These are phyloP conservation scores for Apeira syringaria DNA, from an alignment of 2,888 invertebrate species.

Conservation along the genomic window DNA sequence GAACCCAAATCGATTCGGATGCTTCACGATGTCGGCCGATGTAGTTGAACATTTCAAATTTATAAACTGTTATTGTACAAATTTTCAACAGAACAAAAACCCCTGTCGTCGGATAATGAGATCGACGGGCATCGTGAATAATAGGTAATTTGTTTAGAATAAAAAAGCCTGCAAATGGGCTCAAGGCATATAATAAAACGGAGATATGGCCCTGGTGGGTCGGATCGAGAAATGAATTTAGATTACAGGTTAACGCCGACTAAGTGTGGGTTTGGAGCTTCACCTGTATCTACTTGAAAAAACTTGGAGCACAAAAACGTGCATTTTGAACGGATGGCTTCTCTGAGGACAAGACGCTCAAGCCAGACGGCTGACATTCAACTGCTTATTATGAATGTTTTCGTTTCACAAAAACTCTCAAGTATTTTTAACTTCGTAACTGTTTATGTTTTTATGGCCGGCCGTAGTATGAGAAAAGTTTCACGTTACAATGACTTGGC, in stretches of 20 bases:
- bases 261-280: slow-evolving; percentile 77
- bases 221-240: slow-evolving; percentile 83
- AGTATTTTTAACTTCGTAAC: slow-evolving; percentile 48
- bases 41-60: slow-evolving; percentile 47
- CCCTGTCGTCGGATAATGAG: slow-evolving; percentile 70
- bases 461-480: slow-evolving; percentile 47
- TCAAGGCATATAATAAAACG: slow-evolving; percentile 80
- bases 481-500: slow-evolving; percentile 28
- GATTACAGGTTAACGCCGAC: slow-evolving; percentile 82
- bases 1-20: slow-evolving; percentile 66
- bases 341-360: slow-evolving; percentile 50
- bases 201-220: slow-evolving; percentile 77
- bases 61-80: slow-evolving; percentile 42
- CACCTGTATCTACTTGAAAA: slow-evolving; percentile 79
- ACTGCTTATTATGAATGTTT: slow-evolving; percentile 58
- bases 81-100: slow-evolving; percentile 32
- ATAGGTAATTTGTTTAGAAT: slow-evolving; percentile 79
- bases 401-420: slow-evolving; percentile 50
- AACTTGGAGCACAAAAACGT: slow-evolving; percentile 53
- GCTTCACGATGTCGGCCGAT: slow-evolving; percentile 53
- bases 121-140: slow-evolving; percentile 71
- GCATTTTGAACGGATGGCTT: slow-evolving; percentile 35
- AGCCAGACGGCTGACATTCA: slow-evolving; percentile 52
- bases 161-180: slow-evolving; percentile 80
- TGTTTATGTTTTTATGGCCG: slow-evolving; percentile 46